Base-by-base conservation (phyloP, 2,797 vertebrate species). In the Pterois miles region DNA sequence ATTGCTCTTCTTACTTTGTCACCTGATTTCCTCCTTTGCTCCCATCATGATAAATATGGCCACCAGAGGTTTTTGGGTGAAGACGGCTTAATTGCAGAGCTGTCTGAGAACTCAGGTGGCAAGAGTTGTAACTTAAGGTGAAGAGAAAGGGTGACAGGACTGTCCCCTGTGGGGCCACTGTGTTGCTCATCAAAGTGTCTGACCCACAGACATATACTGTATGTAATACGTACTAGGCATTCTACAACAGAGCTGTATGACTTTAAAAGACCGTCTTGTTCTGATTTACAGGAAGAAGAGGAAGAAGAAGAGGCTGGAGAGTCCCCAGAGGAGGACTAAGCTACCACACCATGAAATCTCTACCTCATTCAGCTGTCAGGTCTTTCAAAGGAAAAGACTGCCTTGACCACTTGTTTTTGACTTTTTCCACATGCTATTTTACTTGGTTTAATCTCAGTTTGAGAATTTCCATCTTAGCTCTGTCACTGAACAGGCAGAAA, bases 311-410 rank as follows among this genome's bases (percentile, higher is more conserved):
- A 97, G 14, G 96, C 95, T 78, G 97, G 95, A 18, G 97, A 96
- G 84, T 96, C 95, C 84, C 96, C 96, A 86, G 96, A 96, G 90
- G 97, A 96, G 72, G 97, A 97, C 87, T 98, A 96, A 96, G 93
- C 93, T 85, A 91, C 94, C 76, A 85, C 94, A 85, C 79, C 91
- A 84, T 92, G 93, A 92, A 81, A 96, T 95, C 96, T 97, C 97
- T 98, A 98, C 97, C 97, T 98, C 97, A 98, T 96, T 88, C 95
- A 96, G 94, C 96, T 96, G 96, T 96, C 97, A 96, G 95, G 95
- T 97, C 96, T 97, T 96, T 96, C 89, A 93, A 96, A 96, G 96
- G 96, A 97, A 96, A 97, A 96, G 96, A 97, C 96, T 96, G 96
- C 95, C 95, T 96, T 97, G 95, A 98, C 97, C 97, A 98, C 97